phyloP scores from a whole-genome alignment of 2,888 invertebrate genomes.

The Ceriagrion tenellum region DNA sequence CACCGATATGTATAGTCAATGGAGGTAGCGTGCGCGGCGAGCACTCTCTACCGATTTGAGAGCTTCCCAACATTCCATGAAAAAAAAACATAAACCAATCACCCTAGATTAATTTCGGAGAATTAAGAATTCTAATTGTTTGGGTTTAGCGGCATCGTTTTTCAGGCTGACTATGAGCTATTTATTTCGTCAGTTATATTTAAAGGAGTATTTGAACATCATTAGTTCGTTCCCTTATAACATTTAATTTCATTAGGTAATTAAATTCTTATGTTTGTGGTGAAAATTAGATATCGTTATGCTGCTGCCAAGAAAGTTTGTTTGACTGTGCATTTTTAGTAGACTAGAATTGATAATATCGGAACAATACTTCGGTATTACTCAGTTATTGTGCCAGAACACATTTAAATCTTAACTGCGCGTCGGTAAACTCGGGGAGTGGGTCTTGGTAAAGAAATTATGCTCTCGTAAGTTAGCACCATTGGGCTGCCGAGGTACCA shows the following conservation, averaged over 20 bases:
- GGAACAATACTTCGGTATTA: not conserved
- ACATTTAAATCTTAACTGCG: not conserved
- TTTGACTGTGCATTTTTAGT: not conserved
- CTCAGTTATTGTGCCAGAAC: not conserved
- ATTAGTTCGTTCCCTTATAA: not conserved
- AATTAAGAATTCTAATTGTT: not conserved
- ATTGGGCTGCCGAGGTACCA: not conserved
- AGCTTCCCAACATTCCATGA: slow-evolving; percentile 56
- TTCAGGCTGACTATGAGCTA: not conserved
- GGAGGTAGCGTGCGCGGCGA: slow-evolving; percentile 67
- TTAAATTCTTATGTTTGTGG: not conserved
- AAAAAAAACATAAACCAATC: slow-evolving; percentile 52
- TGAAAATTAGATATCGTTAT: not conserved
- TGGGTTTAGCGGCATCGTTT: not conserved
- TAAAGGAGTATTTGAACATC: not conserved
- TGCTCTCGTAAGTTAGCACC: not conserved
- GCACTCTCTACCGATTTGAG: slow-evolving; percentile 65
- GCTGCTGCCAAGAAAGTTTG: not conserved
- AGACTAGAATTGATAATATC: not conserved
- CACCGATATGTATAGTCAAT: slow-evolving; percentile 67
- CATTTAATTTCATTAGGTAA: not conserved
- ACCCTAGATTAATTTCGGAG: slow-evolving; percentile 3
- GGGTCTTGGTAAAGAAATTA: not conserved
- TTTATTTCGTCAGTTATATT: not conserved
- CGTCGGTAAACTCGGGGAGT: not conserved